Conservation (phyloP, 2,113 vertebrate genomes). For the Pollimyrus isidori region DNA sequence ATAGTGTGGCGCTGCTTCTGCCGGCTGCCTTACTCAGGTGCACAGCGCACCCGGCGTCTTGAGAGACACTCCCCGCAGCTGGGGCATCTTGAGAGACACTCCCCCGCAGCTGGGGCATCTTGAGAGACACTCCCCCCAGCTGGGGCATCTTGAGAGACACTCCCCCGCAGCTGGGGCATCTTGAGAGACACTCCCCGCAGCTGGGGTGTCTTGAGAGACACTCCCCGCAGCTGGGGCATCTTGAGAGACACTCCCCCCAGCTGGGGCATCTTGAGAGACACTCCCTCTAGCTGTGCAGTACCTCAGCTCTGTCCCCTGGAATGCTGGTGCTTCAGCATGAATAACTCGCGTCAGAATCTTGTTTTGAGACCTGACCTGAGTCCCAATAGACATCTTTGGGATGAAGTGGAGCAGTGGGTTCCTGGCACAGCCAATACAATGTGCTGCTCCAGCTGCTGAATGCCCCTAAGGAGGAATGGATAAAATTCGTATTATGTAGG, state of each 20-base stretch:
- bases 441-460: not conserved
- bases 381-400: not conserved
- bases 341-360: not conserved
- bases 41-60: too few relatives aligned
- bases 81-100: too few relatives aligned
- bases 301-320: not conserved
- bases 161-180: too few relatives aligned
- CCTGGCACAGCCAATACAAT: not conserved
- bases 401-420: not conserved
- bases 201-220: too few relatives aligned
- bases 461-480: not conserved
- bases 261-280: not conserved
- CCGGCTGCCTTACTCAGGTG: not conserved
- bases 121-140: too few relatives aligned
- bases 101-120: too few relatives aligned
- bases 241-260: too few relatives aligned
- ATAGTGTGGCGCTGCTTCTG: not conserved
- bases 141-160: too few relatives aligned
- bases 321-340: not conserved
- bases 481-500: not conserved
- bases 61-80: too few relatives aligned
- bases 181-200: too few relatives aligned
- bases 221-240: too few relatives aligned
- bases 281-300: not conserved
- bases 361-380: not conserved